Base-by-base conservation (phyloP, 2,113 vertebrate genomes). In the Siniperca chuatsi region DNA sequence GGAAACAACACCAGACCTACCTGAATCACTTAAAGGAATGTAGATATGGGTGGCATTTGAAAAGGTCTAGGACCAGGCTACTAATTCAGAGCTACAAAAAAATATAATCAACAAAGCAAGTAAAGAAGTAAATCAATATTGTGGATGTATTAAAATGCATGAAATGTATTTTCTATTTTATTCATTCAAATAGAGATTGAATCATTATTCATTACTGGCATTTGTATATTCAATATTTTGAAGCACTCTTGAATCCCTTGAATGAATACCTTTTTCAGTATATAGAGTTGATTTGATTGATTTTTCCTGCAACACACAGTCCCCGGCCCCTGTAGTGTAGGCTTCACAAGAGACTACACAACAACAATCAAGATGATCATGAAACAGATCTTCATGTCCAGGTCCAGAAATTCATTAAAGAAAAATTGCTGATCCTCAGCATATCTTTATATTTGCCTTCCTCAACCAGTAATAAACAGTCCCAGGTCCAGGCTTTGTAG, bases 291-390 rank as follows among this genome's bases (percentile, higher is more conserved):
- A 42, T 29, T 42, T 9, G 42, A 42, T 42, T 9, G 42, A 42
- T 42, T 42, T 42, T 42, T 8, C 42, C 7, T n/a, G 5, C 2
- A 18, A 65, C 25, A 37, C 29, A 54, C 5, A 35, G 4, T 21
- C 4, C 50, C 5, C 2, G 3, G 2, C 11, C 2, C 1, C 20
- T 42, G 0, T n/a, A 25, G 20, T 21, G 52, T 1, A 16, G 12
- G 12, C 18, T 64, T 62, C 20, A n/a, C 29, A 18, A 62, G 60
- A 64, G 10, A n/a, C 18, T 13, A 40, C 11, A 57, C 37, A 16
- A 44, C 11, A 60, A 29, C 33, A 65, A 3, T 8, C 25, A 42
- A 23, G 8, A 29, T 16, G 10, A 44, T 23, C 10, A 8, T 6
- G 18, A 12, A 37, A 57, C 3, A 57, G 4, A 11, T 57, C 21